phyloP scores from a whole-genome alignment of 2,888 invertebrate genomes.

The Acrobasis repandana region DNA sequence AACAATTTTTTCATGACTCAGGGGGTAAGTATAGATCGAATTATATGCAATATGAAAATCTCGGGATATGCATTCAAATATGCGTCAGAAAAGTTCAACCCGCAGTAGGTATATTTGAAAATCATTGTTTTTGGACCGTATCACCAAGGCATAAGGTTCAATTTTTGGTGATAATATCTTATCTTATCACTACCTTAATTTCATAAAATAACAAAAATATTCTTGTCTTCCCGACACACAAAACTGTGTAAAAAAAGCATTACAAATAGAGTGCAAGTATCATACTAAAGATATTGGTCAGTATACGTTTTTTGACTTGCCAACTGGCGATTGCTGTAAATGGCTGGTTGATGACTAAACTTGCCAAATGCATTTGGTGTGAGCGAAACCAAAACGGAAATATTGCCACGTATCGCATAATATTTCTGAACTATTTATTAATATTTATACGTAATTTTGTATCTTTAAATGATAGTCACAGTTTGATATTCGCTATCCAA shows the following conservation, averaged over 20 bases:
- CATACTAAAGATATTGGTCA: background rate
- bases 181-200: too few species aligned
- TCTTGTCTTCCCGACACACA: background rate
- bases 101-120: too few species aligned
- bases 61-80: too few species aligned
- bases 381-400: conserved; percentile 46
- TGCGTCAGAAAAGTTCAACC: too few species aligned
- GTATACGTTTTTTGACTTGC: background rate
- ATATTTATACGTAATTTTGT: conserved; percentile 21
- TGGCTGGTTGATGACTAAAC: conserved; percentile 46
- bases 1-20: too few species aligned
- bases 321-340: background rate
- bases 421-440: conserved; percentile 19
- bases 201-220: too few species aligned
- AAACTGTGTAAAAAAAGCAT: background rate
- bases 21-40: too few species aligned
- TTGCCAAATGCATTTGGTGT: conserved; percentile 71
- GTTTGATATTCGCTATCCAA: background rate
- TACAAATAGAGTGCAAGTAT: background rate
- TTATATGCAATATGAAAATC: too few species aligned
- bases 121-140: too few species aligned
- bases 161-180: too few species aligned
- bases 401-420: background rate
- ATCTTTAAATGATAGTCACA: background rate
- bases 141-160: too few species aligned